A percentile compares a stretch with the other conserved stretches of the same genome.
These are phyloP conservation scores for Pseudomugil tenellus DNA, from an alignment of 2,797 vertebrate species.

Conservation along the genomic window DNA sequence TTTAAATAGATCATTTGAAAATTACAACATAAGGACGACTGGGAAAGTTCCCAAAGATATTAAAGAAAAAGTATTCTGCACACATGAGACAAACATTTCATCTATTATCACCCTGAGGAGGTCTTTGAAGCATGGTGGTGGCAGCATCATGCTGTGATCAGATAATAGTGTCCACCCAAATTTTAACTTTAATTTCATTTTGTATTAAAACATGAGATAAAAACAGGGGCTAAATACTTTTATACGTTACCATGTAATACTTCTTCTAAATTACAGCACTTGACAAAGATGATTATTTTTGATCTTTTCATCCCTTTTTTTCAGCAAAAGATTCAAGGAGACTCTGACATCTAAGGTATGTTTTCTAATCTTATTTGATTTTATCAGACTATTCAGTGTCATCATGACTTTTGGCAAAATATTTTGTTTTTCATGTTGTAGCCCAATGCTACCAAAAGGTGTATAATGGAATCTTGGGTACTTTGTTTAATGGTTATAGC, in stretches of 20 bases:
- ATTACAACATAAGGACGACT: neutral
- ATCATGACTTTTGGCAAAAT: constrained; percentile 9
- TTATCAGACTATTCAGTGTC: neutral
- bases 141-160: neutral
- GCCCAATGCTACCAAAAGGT: neutral
- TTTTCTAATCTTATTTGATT: constrained; percentile 35
- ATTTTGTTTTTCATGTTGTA: neutral
- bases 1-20: too few species aligned
- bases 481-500: constrained; percentile 14
- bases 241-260: neutral
- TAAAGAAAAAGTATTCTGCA: neutral
- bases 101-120: neutral
- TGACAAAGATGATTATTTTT: constrained; percentile 16
- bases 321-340: constrained; percentile 79
- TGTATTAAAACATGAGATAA: neutral
- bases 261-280: neutral
- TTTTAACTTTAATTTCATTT: neutral
- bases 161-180: neutral
- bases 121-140: neutral
- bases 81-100: neutral
- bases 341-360: constrained; percentile 82
- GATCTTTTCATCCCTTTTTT: constrained; percentile 40
- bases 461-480: neutral
- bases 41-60: neutral
- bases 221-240: neutral